phyloP scores from a whole-genome alignment of 2,113 vertebrate species.

The Paradoxurus hermaphroditus region DNA sequence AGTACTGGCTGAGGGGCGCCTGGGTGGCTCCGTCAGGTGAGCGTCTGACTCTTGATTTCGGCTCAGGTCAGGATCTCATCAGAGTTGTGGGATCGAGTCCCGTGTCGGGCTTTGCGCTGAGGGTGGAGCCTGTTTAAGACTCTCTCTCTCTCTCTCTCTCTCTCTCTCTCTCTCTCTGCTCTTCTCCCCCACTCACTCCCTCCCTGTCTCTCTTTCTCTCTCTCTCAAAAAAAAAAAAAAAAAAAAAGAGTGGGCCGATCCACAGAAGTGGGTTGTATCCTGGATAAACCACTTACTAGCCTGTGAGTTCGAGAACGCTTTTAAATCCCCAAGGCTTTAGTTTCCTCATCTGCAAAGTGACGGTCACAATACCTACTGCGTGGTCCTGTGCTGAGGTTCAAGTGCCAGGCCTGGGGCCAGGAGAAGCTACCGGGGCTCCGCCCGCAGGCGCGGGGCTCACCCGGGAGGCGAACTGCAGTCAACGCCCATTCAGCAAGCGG shows the following conservation, averaged over 20 bases:
- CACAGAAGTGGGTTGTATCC: not conserved
- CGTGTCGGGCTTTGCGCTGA: too few species aligned
- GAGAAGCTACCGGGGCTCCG: not conserved
- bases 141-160: too few species aligned
- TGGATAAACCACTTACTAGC: constrained; percentile 3
- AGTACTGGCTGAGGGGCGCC: not conserved
- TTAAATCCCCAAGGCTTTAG: not conserved
- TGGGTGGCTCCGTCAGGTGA: too few species aligned
- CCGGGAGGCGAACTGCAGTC: not conserved
- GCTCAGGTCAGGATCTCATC: too few species aligned
- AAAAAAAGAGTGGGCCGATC: too few species aligned
- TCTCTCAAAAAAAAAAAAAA: too few species aligned
- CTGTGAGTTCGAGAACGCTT: constrained; percentile 1
- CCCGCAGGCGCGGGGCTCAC: not conserved
- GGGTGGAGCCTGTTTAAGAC: too few species aligned
- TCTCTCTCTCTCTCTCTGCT: too few species aligned
- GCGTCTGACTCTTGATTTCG: too few species aligned
- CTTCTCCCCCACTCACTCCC: too few species aligned
- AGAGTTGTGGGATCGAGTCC: too few species aligned
- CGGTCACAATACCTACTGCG: not conserved
- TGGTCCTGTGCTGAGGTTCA: not conserved
- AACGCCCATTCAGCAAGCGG: not conserved
- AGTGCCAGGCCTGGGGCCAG: not conserved
- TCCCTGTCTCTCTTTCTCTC: too few species aligned
- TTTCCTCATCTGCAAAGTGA: not conserved